A percentile compares a stretch with the other conserved stretches of the same genome.
phyloP scores from a whole-genome alignment of 92 coral and sea anemone species.

The Heliopora coerulea region DNA sequence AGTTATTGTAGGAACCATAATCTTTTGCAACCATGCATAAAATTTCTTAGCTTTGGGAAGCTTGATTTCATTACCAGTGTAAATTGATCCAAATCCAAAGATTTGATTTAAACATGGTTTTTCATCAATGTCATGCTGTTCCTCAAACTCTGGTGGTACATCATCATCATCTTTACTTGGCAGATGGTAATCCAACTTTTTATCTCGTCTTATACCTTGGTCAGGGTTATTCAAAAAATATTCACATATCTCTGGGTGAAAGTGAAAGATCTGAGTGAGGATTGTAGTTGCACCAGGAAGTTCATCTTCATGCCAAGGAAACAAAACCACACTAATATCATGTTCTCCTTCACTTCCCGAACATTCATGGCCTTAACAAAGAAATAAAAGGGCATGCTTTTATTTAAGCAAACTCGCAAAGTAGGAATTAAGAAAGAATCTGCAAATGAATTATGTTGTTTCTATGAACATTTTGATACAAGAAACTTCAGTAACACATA shows the following conservation, averaged over 20 bases:
- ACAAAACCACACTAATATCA: constrained; percentile 22
- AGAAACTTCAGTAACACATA: no score
- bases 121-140: constrained; percentile 22
- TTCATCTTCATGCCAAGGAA: constrained; percentile 27
- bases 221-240: neutral
- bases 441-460: no score
- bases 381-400: no score
- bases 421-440: no score
- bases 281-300: constrained; percentile 12
- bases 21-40: constrained; percentile 25
- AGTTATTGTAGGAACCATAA: constrained; percentile 17
- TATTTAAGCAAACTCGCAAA: no score
- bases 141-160: neutral
- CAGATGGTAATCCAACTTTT: constrained; percentile 7
- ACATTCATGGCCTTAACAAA: constrained; percentile 14
- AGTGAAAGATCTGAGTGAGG: constrained; percentile 1
- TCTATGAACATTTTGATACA: no score
- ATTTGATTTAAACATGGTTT: constrained; percentile 28
- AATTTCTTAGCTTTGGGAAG: neutral
- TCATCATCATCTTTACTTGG: neutral
- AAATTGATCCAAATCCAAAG: constrained; percentile 7
- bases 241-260: constrained; percentile 31
- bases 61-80: neutral
- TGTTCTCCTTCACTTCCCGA: constrained; percentile 19
- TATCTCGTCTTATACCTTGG: neutral